Percentiles rank a stretch among this genome's conserved stretches.
Evolutionary conservation across 2,888 invertebrate genomes (phyloP).

Genomic region (Parelbella ahira): DNA sequence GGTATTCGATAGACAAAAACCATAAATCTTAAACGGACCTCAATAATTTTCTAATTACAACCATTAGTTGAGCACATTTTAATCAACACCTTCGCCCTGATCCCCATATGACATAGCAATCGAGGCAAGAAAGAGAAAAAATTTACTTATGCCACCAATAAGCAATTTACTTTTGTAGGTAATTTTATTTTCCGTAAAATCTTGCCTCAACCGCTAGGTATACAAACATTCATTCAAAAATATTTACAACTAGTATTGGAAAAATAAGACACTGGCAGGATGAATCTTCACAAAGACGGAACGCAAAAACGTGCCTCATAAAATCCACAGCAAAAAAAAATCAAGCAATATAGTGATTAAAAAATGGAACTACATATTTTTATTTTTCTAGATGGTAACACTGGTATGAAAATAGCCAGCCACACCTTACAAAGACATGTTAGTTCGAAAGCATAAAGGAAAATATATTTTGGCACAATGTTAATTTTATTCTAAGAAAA

Average conservation of each 20-base stretch:
- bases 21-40: constrained; percentile 1
- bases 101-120: constrained; percentile 64
- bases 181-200: too few species aligned
- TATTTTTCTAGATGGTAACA: constrained; percentile 24
- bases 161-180: too few species aligned
- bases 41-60: constrained; percentile 35
- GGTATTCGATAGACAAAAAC: too few species aligned
- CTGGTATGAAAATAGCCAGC: constrained; percentile 4
- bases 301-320: too few species aligned
- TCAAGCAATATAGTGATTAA: background rate
- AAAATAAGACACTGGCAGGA: constrained; percentile 28
- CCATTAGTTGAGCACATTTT: constrained; percentile 57
- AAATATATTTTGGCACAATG: constrained; percentile 54
- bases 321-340: too few species aligned
- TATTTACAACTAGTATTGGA: constrained; percentile 37
- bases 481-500: constrained; percentile 39
- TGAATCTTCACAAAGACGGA: too few species aligned
- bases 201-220: constrained; percentile 73
- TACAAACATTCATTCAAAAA: constrained; percentile 34
- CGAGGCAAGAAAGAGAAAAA: constrained; percentile 62
- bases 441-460: constrained; percentile 35
- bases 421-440: constrained; percentile 31
- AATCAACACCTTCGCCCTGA: constrained; percentile 45
- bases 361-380: constrained; percentile 11
- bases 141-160: too few species aligned